Conservation (phyloP, 2,888 invertebrate species). For the Therioaphis trifolii region DNA sequence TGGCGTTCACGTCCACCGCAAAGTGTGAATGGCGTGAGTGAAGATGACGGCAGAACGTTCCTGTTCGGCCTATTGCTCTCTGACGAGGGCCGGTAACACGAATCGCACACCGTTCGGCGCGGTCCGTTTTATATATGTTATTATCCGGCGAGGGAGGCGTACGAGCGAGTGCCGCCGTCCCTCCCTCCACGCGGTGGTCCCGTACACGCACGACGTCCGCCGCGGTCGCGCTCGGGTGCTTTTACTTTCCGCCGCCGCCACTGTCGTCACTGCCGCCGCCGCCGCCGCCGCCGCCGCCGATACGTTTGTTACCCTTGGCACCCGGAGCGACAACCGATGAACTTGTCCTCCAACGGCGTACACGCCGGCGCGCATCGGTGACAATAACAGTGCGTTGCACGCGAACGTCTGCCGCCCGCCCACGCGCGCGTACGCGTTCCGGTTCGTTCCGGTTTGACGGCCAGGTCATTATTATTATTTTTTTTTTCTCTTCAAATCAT, state of each 20-base stretch:
- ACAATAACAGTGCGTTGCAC: background rate
- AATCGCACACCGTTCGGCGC: conserved; percentile 25
- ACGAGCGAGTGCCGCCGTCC: background rate
- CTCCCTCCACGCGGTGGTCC: background rate
- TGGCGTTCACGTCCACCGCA: background rate
- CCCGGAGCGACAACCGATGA: background rate
- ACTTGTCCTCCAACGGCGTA: conserved; percentile 4
- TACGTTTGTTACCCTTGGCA: conserved; percentile 34
- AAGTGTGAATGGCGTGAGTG: background rate
- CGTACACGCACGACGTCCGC: too few relatives aligned
- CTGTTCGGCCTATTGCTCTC: background rate
- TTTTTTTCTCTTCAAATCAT: too few relatives aligned
- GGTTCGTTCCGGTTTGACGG: too few relatives aligned
- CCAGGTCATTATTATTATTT: too few relatives aligned
- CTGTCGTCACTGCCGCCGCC: background rate
- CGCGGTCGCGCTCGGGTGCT: too few relatives aligned
- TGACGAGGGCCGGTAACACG: conserved; percentile 15
- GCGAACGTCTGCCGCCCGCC: background rate
- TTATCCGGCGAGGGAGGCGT: background rate
- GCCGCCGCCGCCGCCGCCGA: background rate
- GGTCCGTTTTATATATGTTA: conserved; percentile 39
- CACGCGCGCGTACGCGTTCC: background rate
- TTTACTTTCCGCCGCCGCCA: conserved; percentile 21
- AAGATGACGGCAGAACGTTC: too few relatives aligned
- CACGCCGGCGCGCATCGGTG: background rate